Conservation (phyloP, 2,797 vertebrate species). For the Sebastiscus tertius region DNA sequence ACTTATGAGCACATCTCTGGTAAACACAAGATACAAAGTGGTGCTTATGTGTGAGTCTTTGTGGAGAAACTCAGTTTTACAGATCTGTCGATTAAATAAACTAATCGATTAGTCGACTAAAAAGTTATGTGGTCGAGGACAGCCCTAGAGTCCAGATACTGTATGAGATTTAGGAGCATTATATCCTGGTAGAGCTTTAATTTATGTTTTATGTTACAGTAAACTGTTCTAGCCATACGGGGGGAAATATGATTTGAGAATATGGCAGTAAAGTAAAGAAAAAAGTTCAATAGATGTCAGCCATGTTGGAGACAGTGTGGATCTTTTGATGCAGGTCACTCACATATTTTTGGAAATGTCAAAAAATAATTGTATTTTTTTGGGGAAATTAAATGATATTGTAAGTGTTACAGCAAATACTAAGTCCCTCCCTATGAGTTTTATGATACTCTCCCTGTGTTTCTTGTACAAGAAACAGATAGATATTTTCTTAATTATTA, state of each 20-base stretch:
- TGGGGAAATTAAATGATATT: background rate
- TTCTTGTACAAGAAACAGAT: background rate
- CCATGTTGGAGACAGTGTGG: background rate
- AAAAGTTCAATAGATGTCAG: background rate
- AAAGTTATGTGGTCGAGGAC: too few relatives aligned
- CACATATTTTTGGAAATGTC: too few relatives aligned
- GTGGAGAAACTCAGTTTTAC: too few relatives aligned
- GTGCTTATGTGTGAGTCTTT: too few relatives aligned
- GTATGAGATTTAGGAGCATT: background rate
- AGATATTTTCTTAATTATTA: background rate
- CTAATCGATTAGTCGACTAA: too few relatives aligned
- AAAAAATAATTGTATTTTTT: background rate
- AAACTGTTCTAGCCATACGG: background rate
- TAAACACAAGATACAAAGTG: too few relatives aligned
- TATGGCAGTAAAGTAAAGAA: background rate
- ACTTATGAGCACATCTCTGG: too few relatives aligned
- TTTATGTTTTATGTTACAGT: background rate
- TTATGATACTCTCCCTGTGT: background rate
- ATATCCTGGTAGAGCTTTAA: background rate
- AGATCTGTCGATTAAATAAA: rapidly evolving
- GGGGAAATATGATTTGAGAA: background rate
- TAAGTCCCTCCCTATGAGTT: background rate
- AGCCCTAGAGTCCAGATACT: background rate
- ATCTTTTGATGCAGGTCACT: background rate
- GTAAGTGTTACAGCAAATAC: background rate